These are phyloP conservation scores for Clarias macrocephalus DNA, from an alignment of 2,113 vertebrate genomes.

Conservation along the genomic window DNA sequence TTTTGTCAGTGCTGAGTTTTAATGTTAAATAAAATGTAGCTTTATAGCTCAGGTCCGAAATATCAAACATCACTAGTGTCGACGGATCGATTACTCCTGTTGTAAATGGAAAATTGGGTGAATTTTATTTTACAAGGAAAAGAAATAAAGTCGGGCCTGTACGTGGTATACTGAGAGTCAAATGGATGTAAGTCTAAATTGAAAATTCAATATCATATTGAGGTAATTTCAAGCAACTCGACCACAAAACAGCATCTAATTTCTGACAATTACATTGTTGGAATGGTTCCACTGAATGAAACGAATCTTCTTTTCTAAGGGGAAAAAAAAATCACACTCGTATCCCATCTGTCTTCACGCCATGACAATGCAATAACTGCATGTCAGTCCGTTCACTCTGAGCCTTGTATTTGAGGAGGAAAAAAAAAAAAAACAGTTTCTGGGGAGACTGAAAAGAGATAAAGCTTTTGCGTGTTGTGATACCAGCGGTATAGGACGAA, in stretches of 20 bases:
- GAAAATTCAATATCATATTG: slow-evolving; percentile 7
- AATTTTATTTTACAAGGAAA: background rate
- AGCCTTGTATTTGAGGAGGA: background rate
- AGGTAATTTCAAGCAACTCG: slow-evolving; percentile 8
- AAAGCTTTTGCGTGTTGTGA: background rate
- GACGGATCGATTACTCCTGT: background rate
- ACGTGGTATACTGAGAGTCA: background rate
- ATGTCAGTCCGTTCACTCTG: background rate
- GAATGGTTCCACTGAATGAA: slow-evolving; percentile 13
- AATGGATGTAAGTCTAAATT: background rate
- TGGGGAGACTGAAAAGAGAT: background rate
- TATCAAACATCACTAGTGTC: background rate
- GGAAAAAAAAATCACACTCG: slow-evolving; percentile 1
- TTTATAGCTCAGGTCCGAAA: background rate
- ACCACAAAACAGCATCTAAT: slow-evolving; percentile 18
- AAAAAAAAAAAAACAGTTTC: background rate
- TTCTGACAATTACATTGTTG: slow-evolving; percentile 26
- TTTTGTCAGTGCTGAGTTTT: background rate
- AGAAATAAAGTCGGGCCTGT: background rate
- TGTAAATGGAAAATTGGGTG: background rate
- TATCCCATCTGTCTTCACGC: slow-evolving; percentile 12
- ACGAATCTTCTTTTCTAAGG: background rate
- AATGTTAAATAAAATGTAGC: background rate
- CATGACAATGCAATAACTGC: slow-evolving; percentile 22
- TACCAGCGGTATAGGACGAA: background rate